These are phyloP conservation scores for Busseola fusca DNA, from an alignment of 2,888 invertebrate genomes.

Conservation along the genomic window DNA sequence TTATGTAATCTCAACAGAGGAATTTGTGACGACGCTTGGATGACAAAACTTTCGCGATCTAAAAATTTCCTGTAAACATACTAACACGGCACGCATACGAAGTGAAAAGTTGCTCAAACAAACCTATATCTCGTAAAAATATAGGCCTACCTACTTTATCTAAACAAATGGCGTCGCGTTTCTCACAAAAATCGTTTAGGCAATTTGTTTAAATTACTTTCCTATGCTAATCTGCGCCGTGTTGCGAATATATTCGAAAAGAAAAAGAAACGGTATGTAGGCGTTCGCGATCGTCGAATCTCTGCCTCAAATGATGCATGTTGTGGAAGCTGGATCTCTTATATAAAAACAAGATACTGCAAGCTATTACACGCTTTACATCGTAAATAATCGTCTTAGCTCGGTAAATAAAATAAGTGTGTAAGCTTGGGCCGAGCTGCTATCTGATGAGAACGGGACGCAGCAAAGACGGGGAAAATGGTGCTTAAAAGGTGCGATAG, in stretches of 20 bases:
- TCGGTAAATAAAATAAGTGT: slow-evolving; percentile 86
- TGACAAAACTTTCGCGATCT: slow-evolving; percentile 69
- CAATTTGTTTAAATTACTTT: slow-evolving; percentile 87
- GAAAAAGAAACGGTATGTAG: slow-evolving; percentile 73
- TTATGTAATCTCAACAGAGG: slow-evolving; percentile 71
- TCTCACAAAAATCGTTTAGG: slow-evolving; percentile 83
- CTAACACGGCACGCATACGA: slow-evolving; percentile 57
- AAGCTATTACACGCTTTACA: slow-evolving; percentile 83
- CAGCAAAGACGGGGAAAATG: slow-evolving; percentile 80
- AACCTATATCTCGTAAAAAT: slow-evolving; percentile 66
- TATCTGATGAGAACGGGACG: slow-evolving; percentile 85
- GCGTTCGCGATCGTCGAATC: slow-evolving; percentile 75
- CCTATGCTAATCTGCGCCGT: slow-evolving; percentile 83
- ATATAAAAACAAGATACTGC: slow-evolving; percentile 82
- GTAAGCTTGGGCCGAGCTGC: slow-evolving; percentile 77
- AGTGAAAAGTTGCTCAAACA: slow-evolving; percentile 65
- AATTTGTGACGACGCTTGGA: slow-evolving; percentile 67
- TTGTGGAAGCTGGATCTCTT: slow-evolving; percentile 74
- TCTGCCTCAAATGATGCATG: slow-evolving; percentile 81
- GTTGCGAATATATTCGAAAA: slow-evolving; percentile 80
- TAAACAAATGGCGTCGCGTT: slow-evolving; percentile 78
- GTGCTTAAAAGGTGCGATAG: slow-evolving; percentile 85
- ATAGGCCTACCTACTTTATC: slow-evolving; percentile 73
- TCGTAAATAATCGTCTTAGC: slow-evolving; percentile 87
- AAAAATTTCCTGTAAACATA: slow-evolving; percentile 66